Evolutionary conservation across 2,113 vertebrate species (phyloP).

Genomic region (Crotalus helleri): DNA sequence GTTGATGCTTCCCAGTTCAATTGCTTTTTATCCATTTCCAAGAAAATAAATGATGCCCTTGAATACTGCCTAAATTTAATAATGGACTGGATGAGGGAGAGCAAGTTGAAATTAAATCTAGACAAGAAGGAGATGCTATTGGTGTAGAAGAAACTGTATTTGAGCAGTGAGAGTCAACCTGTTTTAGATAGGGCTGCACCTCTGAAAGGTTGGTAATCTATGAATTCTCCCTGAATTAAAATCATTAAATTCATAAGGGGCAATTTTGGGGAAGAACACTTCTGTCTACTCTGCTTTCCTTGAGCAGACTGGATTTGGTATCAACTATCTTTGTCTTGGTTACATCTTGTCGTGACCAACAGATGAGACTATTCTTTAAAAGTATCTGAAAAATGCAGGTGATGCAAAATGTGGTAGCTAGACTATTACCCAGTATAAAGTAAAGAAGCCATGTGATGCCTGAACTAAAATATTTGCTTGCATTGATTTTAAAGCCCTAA

Average conservation of each 20-base stretch:
- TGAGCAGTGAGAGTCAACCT: not conserved
- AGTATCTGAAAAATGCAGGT: not conserved
- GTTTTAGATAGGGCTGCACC: not conserved
- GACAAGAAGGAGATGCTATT: not conserved
- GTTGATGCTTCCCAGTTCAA: not conserved
- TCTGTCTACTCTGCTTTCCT: not conserved
- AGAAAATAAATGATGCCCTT: not conserved
- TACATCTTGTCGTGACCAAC: not conserved
- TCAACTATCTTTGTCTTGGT: not conserved
- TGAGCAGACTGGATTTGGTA: not conserved
- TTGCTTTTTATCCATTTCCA: not conserved
- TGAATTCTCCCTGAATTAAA: not conserved
- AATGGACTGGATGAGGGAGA: not conserved
- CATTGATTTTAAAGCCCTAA: too few relatives aligned
- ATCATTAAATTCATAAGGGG: not conserved
- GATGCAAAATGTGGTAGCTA: not conserved
- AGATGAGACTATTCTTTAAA: not conserved
- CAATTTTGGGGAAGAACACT: not conserved
- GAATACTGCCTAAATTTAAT: not conserved
- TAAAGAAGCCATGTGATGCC: too few relatives aligned
- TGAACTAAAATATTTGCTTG: too few relatives aligned
- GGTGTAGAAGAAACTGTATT: not conserved
- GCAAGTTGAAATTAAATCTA: not conserved
- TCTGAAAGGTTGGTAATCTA: not conserved
- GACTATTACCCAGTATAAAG: not conserved